Percentiles rank a stretch among this genome's conserved stretches.
Conservation (phyloP, 2,888 invertebrate species). For the Maniola hyperantus region DNA sequence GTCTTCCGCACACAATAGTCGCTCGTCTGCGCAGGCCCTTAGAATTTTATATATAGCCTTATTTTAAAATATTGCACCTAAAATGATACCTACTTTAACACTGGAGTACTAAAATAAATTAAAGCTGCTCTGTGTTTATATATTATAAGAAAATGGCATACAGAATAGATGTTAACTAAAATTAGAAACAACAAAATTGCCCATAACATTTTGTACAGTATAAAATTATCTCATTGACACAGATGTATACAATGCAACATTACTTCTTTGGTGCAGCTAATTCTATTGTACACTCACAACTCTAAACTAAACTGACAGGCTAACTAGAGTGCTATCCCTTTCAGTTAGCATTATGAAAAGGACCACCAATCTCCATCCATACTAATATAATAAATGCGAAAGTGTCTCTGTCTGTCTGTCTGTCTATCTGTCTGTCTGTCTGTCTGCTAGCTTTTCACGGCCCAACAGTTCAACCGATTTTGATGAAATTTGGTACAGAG, state of each 20-base stretch:
- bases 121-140: constrained; percentile 27
- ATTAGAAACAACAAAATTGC: not conserved
- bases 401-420: too few relatives aligned
- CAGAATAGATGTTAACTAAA: not conserved
- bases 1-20: too few relatives aligned
- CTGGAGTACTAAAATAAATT: constrained; percentile 28
- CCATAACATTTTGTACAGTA: not conserved
- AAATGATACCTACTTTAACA: constrained; percentile 13
- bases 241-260: not conserved
- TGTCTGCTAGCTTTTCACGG: too few relatives aligned
- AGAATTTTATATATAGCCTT: not conserved
- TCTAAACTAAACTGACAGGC: too few relatives aligned
- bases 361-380: too few relatives aligned
- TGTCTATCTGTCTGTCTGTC: too few relatives aligned
- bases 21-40: not conserved
- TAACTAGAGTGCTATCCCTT: too few relatives aligned
- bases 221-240: not conserved
- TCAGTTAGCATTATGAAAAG: too few relatives aligned
- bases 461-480: too few relatives aligned
- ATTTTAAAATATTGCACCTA: not conserved
- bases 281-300: too few relatives aligned
- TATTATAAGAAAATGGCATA: constrained; percentile 13
- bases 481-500: too few relatives aligned
- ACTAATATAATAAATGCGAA: too few relatives aligned
- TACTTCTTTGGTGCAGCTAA: not conserved